phyloP scores from a whole-genome alignment of 2,797 vertebrate species.

The Microctenopoma stevenorrisi region DNA sequence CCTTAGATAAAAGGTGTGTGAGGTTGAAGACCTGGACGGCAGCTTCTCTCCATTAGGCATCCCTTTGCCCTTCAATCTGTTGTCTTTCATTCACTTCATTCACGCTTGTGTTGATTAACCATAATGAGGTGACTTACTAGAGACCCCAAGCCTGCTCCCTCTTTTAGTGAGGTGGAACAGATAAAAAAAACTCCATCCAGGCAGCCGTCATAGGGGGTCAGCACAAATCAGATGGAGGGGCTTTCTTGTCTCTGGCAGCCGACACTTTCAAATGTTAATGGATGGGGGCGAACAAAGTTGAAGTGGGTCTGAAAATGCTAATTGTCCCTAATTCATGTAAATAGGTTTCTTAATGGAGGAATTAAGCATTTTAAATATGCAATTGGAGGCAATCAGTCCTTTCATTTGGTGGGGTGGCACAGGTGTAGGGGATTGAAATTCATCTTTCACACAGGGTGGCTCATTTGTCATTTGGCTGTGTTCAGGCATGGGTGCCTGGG shows the following conservation, averaged over 20 bases:
- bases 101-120: slow-evolving; percentile 80
- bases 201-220: slow-evolving; percentile 78
- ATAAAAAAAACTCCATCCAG: slow-evolving; percentile 73
- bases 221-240: slow-evolving; percentile 85
- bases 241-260: slow-evolving; percentile 89
- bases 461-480: slow-evolving; percentile 86
- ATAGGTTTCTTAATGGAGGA: slow-evolving; percentile 89
- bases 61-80: slow-evolving; percentile 68
- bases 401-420: slow-evolving; percentile 85
- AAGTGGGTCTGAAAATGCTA: slow-evolving; percentile 89
- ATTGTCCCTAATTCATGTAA: slow-evolving; percentile 90
- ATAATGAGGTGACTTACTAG: slow-evolving; percentile 77
- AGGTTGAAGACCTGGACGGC: slow-evolving; percentile 60
- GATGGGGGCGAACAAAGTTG: slow-evolving; percentile 88
- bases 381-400: slow-evolving; percentile 86
- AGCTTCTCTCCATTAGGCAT: slow-evolving; percentile 54
- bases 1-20: slow-evolving; percentile 58
- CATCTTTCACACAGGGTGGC: slow-evolving; percentile 82
- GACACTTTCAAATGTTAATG: slow-evolving; percentile 94
- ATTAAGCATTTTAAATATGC: slow-evolving; percentile 88
- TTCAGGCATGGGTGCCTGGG: slow-evolving; percentile 78
- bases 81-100: slow-evolving; percentile 70
- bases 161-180: slow-evolving; percentile 60
- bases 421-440: slow-evolving; percentile 88
- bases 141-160: slow-evolving; percentile 65